Base-by-base conservation (phyloP, 2,888 invertebrate species). In the Temnothorax unifasciatus region DNA sequence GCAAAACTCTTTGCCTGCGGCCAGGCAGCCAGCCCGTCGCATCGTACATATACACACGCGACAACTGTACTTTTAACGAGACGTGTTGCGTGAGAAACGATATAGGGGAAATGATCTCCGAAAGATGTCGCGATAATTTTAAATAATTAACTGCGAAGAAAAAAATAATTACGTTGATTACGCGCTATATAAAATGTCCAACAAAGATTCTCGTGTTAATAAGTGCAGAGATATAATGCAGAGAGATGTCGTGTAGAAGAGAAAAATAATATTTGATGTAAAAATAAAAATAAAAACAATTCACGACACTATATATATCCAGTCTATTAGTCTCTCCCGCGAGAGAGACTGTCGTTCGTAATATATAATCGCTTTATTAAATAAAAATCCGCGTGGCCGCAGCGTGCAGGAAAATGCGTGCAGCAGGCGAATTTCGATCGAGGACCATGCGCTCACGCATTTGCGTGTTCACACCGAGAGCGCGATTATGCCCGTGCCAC, bases 391-490 rank as follows among this genome's bases (percentile, higher is more conserved):
- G 18, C 15, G 50, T 18, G 25, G n/a, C 29, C n/a, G 34, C 21
- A 6, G 38, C 3, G 15, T 11, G 34, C n/a, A 63, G 21, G 63
- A 18, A 63, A 61, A 47, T 44, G 74, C 59, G 69, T 77, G 82
- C 50, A 79, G 57, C 41, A 50, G 54, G 63, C 38, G 50, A 77
- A 57, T 18, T 57, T 18, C 50, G 85, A 77, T 81, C 82, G 68
- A 68, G 68, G 57, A 68, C 59, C 73, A 47, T 41, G 64, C 84
- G 73, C 73, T 84, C 82, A 82, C 89, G 83, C 87, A 83, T 77
- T 86, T 76, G 77, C 82, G 74, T 82, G 88, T 85, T 86, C 84
- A 76, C 83, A 9, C 69, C 73, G 71, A 64, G 68, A 74, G 57
- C 74, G 44, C 73, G 85, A 88, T 89, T 85, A 88, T 85, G 59